Base-by-base conservation (phyloP, 2,888 invertebrate species). In the Mesochorus sp. region DNA sequence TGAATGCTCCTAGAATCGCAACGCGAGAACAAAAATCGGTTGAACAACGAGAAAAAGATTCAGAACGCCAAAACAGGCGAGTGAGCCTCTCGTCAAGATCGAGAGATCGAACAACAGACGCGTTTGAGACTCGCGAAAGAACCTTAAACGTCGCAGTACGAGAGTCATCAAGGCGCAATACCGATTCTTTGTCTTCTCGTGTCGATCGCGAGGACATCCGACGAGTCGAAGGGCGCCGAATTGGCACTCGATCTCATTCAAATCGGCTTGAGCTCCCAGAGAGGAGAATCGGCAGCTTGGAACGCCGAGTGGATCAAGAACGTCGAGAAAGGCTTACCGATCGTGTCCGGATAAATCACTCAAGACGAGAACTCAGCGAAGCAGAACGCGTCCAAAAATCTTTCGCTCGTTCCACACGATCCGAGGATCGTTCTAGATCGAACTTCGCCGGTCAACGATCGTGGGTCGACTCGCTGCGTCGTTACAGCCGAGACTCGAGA, bases 1-100 rank as follows among this genome's bases (percentile, higher is more conserved):
- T 53, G 28, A 51, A 31, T 6, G 73, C 76, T 1, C 71, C 68
- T 53, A 59, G 72, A 59, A 61, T 55, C 37, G 49, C 19, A 10
- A 6, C n/a, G 6, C 61, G 59, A 59, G 67, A 77, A 53, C 75
- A 53, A 26, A 47, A 42, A 49, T 61, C 64, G 17, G 28, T 6
- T n/a, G 64, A 74, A 47, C 61, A 42, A 31, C n/a, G 51, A 19
- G 28, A 47, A 8, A 28, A 34, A 3, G 55, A n/a, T 21, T 14
- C 24, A 61, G 61, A 62, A 31, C 70, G 57, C 34, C 62, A 28
- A 17, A 47, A 62, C 8, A 57, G 8, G 1, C 51, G 68, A 12
- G 10, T 17, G 8, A 21, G 14, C 55, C 1, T 57, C 12, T 37
- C 4, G 1, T 24, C 24, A 24, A 24, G 14, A 5, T 21, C 49